Base-by-base conservation (phyloP, 2,888 invertebrate species). In the Orthosia gothica region DNA sequence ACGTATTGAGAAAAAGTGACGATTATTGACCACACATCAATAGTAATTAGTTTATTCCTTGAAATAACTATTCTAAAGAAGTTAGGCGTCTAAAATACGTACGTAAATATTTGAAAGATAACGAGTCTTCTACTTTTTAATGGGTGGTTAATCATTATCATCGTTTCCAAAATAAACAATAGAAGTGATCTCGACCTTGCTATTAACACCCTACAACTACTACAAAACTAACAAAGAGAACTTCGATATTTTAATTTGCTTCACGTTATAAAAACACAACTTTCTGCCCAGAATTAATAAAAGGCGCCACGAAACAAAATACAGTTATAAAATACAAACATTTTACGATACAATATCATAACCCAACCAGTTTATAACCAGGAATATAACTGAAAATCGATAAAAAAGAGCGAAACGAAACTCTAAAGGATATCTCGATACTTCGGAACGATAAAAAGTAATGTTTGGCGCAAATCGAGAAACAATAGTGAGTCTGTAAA, bases 361-460 rank as follows among this genome's bases (percentile, higher is more conserved):
- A 82, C 69, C 59, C 64, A 52, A 61, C 62, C 72, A 87, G 84
- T 85, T 85, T 84, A 88, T 88, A 87, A 84, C 86, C 78, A 72
- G 70, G 57, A 76, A 80, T 89, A 82, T 88, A 87, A 83, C 83
- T 83, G 83, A 86, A 89, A 90, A 89, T 92, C 91, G 88, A 90
- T 90, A 91, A 89, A 89, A n/a, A 91, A 86, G 78, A 77, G 64
- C 75, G 69, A 85, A 90, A 86, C 85, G 83, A 83, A 86, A 87
- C 92, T 92, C 91, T 89, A 89, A 91, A 90, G 91, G 91, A 92
- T 92, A 92, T 92, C 91, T 87, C 87, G 89, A 89, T 91, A 91
- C 92, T 91, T 89, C 82, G 85, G 86, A 86, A 86, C 93, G 89
- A 94, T 94, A 94, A 94, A 94, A 94, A 91, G 92, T 93, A 93